These are phyloP conservation scores for Yponomeuta malinellus DNA, from an alignment of 2,888 invertebrate genomes.

Conservation along the genomic window DNA sequence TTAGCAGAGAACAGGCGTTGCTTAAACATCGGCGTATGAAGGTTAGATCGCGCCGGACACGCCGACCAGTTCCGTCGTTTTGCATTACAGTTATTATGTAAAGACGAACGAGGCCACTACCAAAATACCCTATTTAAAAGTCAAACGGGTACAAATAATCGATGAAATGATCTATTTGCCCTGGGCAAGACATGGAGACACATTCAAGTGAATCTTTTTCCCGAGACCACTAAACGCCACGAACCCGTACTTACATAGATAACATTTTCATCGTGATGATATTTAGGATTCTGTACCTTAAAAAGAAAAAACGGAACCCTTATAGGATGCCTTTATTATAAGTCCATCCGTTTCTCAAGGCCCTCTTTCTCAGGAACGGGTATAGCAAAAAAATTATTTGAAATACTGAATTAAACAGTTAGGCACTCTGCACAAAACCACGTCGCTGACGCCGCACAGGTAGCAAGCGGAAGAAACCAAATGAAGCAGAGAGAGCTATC, in stretches of 20 bases:
- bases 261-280: too few species aligned
- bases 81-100: constrained; percentile 41
- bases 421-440: constrained; percentile 19
- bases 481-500: constrained; percentile 42
- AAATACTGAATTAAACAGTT: too few species aligned
- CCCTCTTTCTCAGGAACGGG: too few species aligned
- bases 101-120: constrained; percentile 20
- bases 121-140: constrained; percentile 40
- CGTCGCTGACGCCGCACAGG: constrained; percentile 27
- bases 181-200: neutral
- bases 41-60: constrained; percentile 23
- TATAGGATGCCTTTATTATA: too few species aligned
- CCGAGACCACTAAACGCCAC: too few species aligned
- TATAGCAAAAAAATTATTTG: too few species aligned
- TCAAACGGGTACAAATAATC: constrained; percentile 54
- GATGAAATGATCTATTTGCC: constrained; percentile 39
- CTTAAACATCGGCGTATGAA: constrained; percentile 24
- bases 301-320: too few species aligned
- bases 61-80: constrained; percentile 24
- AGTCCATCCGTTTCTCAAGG: too few species aligned
- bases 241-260: too few species aligned
- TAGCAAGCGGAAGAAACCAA: constrained; percentile 52
- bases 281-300: too few species aligned
- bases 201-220: too few species aligned
- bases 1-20: constrained; percentile 21